Base-by-base conservation (phyloP, 1,140 invertebrate species). In the Trypoxylus dichotomus region DNA sequence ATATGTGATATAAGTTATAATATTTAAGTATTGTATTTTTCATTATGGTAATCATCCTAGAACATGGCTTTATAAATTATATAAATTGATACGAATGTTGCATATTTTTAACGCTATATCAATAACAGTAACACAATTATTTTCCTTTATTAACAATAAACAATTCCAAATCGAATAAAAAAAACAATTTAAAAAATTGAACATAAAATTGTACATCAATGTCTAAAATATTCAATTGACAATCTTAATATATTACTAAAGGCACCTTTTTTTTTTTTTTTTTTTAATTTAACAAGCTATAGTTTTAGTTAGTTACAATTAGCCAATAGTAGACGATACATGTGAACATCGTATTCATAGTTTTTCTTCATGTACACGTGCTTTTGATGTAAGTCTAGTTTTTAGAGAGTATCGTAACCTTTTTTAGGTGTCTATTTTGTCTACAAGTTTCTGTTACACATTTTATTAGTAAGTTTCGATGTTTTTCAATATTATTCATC, bases 381-480 rank as follows among this genome's bases (percentile, higher is more conserved):
- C 41, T 24, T 37, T 11, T 8, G 29, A 32, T 41, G 41, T 74
- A 27, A 37, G 19, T 41, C 37, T 74, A 32, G 73, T 74, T 74
- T 74, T 74, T 43, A 32, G 21, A 74, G n/a, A 74, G n/a, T 42
- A 32, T 29, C 73, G 25, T 42, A 32, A 7, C 27, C 8, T 37
- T 74, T 24, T 27, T 74, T 74, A 74, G 37, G 47, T 54, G 47
- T 54, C 47, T 54, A 54, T 54, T 71, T 29, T 27, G 29, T 71
- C 29, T 32, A 71, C 63, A 71, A 71, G 25, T 71, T 71, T 32
- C 29, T 32, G 41, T 24, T 74, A 37, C 25, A 27, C 32, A 19
- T 42, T 74, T 74, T 74, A 43, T 32, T 42, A 43, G 21, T 32
- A 74, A 74, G 37, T 74, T 74, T 60, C n/a, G 24, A 60, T 60